phyloP scores from a whole-genome alignment of 2,888 invertebrate genomes.

The Rambutsinella grinnellia region DNA sequence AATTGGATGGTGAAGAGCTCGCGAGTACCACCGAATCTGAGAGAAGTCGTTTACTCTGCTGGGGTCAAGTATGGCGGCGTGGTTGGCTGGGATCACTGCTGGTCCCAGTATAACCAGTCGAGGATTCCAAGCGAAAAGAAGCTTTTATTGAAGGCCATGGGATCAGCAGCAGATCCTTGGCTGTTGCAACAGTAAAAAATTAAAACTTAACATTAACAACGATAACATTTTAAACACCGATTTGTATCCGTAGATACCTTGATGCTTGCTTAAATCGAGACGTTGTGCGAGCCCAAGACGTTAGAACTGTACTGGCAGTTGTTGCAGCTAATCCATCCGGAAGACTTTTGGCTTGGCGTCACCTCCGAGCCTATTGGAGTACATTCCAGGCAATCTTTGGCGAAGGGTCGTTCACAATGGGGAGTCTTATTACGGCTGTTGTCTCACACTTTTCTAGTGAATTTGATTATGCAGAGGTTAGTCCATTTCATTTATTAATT shows the following conservation, averaged over 20 bases:
- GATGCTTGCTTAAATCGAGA: constrained; percentile 80
- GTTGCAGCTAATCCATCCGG: constrained; percentile 81
- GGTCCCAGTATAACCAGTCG: constrained; percentile 79
- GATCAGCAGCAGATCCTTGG: constrained; percentile 83
- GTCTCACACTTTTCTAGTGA: constrained; percentile 79
- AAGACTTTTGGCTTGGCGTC: constrained; percentile 80
- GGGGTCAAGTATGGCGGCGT: constrained; percentile 80
- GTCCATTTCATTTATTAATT: no score
- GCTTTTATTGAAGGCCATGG: constrained; percentile 79
- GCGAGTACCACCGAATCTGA: constrained; percentile 80
- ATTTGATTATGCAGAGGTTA: constrained; percentile 81
- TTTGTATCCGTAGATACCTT: constrained; percentile 75
- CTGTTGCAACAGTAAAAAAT: constrained; percentile 78
- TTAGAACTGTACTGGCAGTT: constrained; percentile 78
- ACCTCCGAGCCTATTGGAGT: constrained; percentile 80
- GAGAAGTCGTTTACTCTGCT: constrained; percentile 77
- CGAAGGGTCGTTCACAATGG: constrained; percentile 75
- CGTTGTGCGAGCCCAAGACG: constrained; percentile 79
- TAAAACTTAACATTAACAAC: neutral
- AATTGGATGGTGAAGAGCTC: constrained; percentile 79
- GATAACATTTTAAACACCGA: neutral
- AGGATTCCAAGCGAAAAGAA: constrained; percentile 79
- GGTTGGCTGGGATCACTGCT: constrained; percentile 83
- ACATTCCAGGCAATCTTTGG: constrained; percentile 76
- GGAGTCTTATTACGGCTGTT: constrained; percentile 76